Evolutionary conservation across 2,888 invertebrate species (phyloP).

Genomic region (Hyposoter dolosus): DNA sequence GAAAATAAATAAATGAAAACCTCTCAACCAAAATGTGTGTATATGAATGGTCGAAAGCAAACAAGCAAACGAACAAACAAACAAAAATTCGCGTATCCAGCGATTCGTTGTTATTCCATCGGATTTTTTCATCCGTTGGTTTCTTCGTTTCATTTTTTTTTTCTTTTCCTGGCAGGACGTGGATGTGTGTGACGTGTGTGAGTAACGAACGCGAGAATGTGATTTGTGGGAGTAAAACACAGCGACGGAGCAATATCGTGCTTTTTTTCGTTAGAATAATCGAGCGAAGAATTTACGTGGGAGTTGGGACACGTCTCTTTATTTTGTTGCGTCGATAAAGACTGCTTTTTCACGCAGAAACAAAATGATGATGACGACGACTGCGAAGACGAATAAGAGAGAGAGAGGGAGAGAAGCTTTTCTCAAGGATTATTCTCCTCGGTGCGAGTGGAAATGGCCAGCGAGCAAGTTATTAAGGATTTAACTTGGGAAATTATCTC

Average conservation of each 20-base stretch:
- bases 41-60: slow-evolving; percentile 36
- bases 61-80: slow-evolving; percentile 5
- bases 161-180: neutral
- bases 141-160: slow-evolving; percentile 27
- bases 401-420: slow-evolving; percentile 65
- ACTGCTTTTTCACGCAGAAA: slow-evolving; percentile 76
- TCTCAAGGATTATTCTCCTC: slow-evolving; percentile 5
- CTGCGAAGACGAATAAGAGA: slow-evolving; percentile 56
- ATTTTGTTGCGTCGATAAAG: slow-evolving; percentile 76
- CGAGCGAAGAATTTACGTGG: slow-evolving; percentile 1
- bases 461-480: slow-evolving; percentile 71
- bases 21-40: slow-evolving; percentile 23
- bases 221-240: slow-evolving; percentile 5
- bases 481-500: slow-evolving; percentile 71
- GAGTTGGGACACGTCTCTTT: slow-evolving; percentile 66
- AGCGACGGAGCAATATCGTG: slow-evolving; percentile 6
- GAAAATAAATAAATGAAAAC: slow-evolving; percentile 25
- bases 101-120: slow-evolving; percentile 66
- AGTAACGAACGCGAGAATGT: slow-evolving; percentile 4
- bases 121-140: slow-evolving; percentile 39
- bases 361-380: slow-evolving; percentile 60
- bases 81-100: slow-evolving; percentile 50
- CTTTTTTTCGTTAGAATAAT: slow-evolving; percentile 12
- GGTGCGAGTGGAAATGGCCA: slow-evolving; percentile 61
- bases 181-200: neutral